Evolutionary conservation across 2,797 vertebrate genomes (phyloP), one percentile per base, ranked within the genome.

Genomic region (Rhyacichthys aspro): DNA sequence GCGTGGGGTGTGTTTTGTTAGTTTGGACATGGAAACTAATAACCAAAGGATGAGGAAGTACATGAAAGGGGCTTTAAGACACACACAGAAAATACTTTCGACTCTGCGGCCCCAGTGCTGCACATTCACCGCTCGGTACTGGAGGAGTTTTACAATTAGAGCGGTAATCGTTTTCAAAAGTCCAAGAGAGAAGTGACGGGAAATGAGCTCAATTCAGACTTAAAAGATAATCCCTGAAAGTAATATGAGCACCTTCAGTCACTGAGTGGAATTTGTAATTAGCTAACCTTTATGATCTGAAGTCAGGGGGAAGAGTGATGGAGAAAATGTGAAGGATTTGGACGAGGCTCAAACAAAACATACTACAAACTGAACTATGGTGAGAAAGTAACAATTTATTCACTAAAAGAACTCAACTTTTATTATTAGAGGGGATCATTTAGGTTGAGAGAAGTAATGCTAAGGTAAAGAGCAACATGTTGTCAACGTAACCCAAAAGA

Each of bases 11-110:
- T 63, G 43, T 72, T 66, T 63, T 76, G 52, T 71, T 65, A 32
- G 67, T 72, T 59, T 57, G 50, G 70, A 79, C 64, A 76, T 68
- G 67, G 63, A 57, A 67, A 58, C 76, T 74, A 69, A 78, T 78
- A 70, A 82, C 73, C 68, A 67, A 79, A 70, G 67, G 64, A 67
- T 50, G 71, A 68, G 72, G 63, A 28, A 57, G 58, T 34, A 76
- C 60, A 76, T 70, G 63, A 84, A 76, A 77, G 47, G n/a, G 59
- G 14, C 8, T 44, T 43, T 57, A 55, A 70, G 16, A 43, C 41
- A 34, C 45, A 62, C 47, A 39, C 14, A 19, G 23, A 17, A 23
- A 49, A 62, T 39, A 49, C 49, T 14, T 57, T 37, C 37, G 54
- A 58, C 43, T 59, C 43, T 32, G 44, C 8, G 5, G 48, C 56